phyloP scores from a whole-genome alignment of 1,140 invertebrate genomes.

The Meloidogyne floridensis region DNA sequence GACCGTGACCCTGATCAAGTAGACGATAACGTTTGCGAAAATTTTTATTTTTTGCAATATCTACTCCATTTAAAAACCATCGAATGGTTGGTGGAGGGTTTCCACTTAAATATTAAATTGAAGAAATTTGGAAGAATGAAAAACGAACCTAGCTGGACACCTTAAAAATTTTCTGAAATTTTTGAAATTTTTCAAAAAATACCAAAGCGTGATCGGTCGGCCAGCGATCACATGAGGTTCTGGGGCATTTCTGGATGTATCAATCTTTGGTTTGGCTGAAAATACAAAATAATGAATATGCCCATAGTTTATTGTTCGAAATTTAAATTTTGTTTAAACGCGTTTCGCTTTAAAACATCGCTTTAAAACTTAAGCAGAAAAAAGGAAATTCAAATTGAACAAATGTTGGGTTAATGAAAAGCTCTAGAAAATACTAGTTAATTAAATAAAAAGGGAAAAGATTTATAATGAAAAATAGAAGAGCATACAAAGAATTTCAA shows the following conservation, averaged over 20 bases:
- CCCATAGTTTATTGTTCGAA: too few species aligned
- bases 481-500: conserved; percentile 59
- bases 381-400: too few species aligned
- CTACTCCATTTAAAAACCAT: conserved; percentile 49
- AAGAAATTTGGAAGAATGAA: conserved; percentile 71
- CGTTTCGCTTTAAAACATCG: too few species aligned
- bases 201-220: conserved; percentile 65
- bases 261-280: conserved; percentile 43
- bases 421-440: too few species aligned
- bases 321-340: too few species aligned
- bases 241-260: conserved; percentile 29
- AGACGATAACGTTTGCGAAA: conserved; percentile 42
- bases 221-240: conserved; percentile 41
- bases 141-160: conserved; percentile 70
- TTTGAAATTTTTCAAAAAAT: too few species aligned
- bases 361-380: too few species aligned
- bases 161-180: too few species aligned
- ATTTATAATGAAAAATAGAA: too few species aligned
- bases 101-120: conserved; percentile 22
- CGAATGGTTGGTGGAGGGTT: conserved; percentile 36
- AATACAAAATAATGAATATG: not conserved
- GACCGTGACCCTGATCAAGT: conserved; percentile 55
- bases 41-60: conserved; percentile 24
- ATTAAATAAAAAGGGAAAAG: too few species aligned
- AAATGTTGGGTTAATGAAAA: too few species aligned